Conservation (phyloP, 2,797 vertebrate species). For the Margarornis squamiger region DNA sequence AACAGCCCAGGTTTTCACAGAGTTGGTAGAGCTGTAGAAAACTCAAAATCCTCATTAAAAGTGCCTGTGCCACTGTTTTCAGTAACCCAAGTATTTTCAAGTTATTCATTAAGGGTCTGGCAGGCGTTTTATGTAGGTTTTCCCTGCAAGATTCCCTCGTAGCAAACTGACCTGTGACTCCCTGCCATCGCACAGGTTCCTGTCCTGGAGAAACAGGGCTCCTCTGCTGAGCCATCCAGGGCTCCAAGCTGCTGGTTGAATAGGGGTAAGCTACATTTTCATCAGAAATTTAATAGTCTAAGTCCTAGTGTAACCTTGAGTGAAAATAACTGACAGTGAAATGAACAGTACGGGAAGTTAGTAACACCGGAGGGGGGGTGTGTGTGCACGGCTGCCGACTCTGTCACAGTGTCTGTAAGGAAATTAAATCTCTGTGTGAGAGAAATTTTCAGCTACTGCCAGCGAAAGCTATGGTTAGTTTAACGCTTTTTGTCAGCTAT, state of each 20-base stretch:
- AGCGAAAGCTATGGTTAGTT: conserved; percentile 13
- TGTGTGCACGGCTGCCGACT: not conserved
- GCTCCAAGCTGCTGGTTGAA: not conserved
- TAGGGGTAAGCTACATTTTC: fast-evolving
- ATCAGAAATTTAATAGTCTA: not conserved
- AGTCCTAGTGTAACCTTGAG: not conserved
- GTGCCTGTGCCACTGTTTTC: not conserved
- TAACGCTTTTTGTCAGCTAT: conserved; percentile 54
- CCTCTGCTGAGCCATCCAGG: not conserved
- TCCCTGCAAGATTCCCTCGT: not conserved
- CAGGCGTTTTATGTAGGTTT: not conserved
- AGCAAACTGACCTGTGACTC: fast-evolving
- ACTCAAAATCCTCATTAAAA: not conserved
- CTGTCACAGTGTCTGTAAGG: not conserved
- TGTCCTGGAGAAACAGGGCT: not conserved
- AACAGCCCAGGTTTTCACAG: not conserved
- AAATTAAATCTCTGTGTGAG: conserved; percentile 35
- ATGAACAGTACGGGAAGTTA: not conserved
- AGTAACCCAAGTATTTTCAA: not conserved
- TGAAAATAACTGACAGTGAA: not conserved
- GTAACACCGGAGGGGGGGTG: not conserved
- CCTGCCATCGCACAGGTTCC: fast-evolving
- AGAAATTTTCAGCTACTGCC: not conserved
- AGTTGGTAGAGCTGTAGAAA: not conserved
- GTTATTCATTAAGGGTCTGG: not conserved